Base-by-base conservation (phyloP, 1,140 invertebrate genomes). In the Antheraea pernyi region DNA sequence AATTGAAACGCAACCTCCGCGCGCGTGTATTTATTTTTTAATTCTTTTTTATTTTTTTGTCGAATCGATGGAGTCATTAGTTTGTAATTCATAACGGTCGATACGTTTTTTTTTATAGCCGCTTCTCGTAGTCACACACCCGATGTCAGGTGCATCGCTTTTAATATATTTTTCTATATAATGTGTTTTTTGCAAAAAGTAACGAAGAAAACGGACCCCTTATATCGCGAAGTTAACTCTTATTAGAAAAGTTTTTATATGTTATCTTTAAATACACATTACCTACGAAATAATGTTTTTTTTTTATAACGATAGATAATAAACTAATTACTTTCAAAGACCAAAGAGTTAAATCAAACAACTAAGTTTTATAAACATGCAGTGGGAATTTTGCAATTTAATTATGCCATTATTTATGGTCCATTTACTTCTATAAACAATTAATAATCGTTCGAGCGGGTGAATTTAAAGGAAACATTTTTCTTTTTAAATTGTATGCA, bases 21-120 rank as follows among this genome's bases (percentile, higher is more conserved):
- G 80, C 72, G 80, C 72, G 71, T 74, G 74, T 78, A 75, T 84
- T 84, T 82, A 74, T 76, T 78, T 82, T 78, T 77, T 78, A 78
- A 76, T 75, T 77, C 70, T 76, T 69, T 83, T 82, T 71, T 73
- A 72, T 68, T 62, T 71, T 71, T 69, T 74, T 71, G 19, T 70
- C 68, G 71, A 84, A 85, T 83, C 83, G 78, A 81, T 77, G 74
- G 73, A 78, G 79, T 87, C 84, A 86, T 86, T 87, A 88, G 80
- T 85, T 81, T 79, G 82, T 87, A 84, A 67, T 59, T 82, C 76
- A 83, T 91, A 91, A 91, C 88, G 83, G 88, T 84, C 75, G 67
- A 59, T 75, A 81, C 46, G 60, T 61, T 7, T 61, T 85, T 88
- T 91, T 82, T 67, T 77, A 11, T 48, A 18, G 42, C 19, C n/a